phyloP scores from a whole-genome alignment of 2,888 invertebrate species.

The Schizaphis graminum region DNA sequence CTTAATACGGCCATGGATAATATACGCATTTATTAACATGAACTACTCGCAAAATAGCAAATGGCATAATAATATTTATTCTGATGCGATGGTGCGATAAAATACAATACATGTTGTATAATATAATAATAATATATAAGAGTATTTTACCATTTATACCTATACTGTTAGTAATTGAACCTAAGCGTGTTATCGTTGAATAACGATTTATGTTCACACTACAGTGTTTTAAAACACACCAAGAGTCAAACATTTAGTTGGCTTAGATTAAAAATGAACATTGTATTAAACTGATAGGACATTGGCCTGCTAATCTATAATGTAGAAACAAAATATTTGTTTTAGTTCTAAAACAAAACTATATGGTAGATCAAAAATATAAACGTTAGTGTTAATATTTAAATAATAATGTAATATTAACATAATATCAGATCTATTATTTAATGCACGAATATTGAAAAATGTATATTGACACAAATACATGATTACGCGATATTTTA shows the following conservation, averaged over 20 bases:
- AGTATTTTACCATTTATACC: background rate
- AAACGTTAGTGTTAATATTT: background rate
- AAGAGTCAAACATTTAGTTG: too few relatives aligned
- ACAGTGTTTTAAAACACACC: background rate
- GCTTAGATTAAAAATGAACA: background rate
- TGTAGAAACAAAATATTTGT: background rate
- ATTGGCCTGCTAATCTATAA: background rate
- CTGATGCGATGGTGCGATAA: background rate
- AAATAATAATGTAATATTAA: background rate
- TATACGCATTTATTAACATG: background rate
- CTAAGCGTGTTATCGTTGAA: background rate
- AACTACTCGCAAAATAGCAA: background rate
- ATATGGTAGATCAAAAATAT: background rate
- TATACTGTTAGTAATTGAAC: background rate
- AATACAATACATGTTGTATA: background rate
- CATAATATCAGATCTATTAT: background rate
- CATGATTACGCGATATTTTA: constrained; percentile 5
- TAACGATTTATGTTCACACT: background rate
- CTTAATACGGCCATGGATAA: background rate
- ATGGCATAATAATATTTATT: background rate
- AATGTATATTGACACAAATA: background rate
- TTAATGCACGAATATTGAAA: background rate
- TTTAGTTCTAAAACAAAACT: background rate
- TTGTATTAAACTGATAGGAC: background rate
- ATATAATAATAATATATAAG: background rate